Percentiles rank a stretch among this genome's conserved stretches.
Conservation (phyloP, 2,113 vertebrate species). For the Phrynocephalus versicolor region DNA sequence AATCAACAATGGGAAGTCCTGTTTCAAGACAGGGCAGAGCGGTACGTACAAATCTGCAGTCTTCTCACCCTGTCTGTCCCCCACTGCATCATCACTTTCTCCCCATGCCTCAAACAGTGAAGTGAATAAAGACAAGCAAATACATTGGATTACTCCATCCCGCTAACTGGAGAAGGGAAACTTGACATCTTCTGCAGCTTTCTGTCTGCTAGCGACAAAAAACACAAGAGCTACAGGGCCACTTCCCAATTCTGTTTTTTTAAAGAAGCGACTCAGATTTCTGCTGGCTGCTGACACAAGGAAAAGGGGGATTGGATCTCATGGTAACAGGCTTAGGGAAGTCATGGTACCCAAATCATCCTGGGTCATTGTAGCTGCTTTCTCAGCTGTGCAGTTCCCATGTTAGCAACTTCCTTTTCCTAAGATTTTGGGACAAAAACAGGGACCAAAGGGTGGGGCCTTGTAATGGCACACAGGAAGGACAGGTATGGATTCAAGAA, state of each 20-base stretch:
- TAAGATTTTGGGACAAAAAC: too few species aligned
- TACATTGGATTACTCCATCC: background rate
- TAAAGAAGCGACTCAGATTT: background rate
- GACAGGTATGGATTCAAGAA: too few species aligned
- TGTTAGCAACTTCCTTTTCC: too few species aligned
- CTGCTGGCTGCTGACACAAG: background rate
- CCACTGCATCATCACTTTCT: background rate
- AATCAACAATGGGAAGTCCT: too few species aligned
- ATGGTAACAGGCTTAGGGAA: background rate
- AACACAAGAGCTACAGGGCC: background rate
- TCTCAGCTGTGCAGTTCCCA: background rate
- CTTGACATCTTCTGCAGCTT: background rate
- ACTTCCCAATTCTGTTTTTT: background rate
- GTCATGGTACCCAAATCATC: background rate
- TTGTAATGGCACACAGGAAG: too few species aligned
- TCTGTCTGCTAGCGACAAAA: background rate
- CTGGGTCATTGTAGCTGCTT: background rate
- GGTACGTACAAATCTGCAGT: too few species aligned
- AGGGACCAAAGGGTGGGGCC: too few species aligned
- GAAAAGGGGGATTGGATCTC: background rate
- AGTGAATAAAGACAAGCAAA: background rate
- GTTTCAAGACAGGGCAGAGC: too few species aligned
- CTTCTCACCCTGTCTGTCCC: background rate
- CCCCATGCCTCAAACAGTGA: background rate
- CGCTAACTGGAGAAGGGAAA: background rate